A percentile compares a stretch with the other conserved stretches of the same genome.
Evolutionary conservation across 2,797 vertebrate genomes (phyloP).

Genomic region (Brachyrhaphis roseni): DNA sequence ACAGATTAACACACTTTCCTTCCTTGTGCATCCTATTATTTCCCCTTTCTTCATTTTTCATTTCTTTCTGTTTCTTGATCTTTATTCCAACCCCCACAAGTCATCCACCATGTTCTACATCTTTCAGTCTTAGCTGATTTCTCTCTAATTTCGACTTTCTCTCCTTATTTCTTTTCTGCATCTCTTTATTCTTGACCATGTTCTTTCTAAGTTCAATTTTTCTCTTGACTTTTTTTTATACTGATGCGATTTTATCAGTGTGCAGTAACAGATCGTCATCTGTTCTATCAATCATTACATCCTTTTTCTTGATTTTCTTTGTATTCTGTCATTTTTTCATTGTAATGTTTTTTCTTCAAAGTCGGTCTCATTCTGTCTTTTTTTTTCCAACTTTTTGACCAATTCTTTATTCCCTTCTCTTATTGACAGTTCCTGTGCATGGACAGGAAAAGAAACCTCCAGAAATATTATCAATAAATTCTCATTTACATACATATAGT

Average conservation of each 20-base stretch:
- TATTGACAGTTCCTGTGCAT: neutral
- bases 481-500: conserved; percentile 53
- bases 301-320: neutral
- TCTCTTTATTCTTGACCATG: neutral
- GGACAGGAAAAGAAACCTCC: conserved; percentile 24
- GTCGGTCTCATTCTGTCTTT: neutral
- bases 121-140: conserved; percentile 6
- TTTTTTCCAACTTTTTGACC: neutral
- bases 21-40: conserved; percentile 21
- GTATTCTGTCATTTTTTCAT: neutral
- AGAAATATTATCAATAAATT: conserved; percentile 32
- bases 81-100: conserved; percentile 2
- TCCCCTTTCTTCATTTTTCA: conserved; percentile 4
- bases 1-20: conserved; percentile 51
- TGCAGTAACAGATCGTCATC: neutral
- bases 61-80: conserved; percentile 22
- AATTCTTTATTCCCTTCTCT: neutral
- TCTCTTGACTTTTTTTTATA: neutral
- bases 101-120: neutral
- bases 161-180: neutral
- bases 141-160: neutral
- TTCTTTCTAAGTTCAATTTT: neutral
- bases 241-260: neutral
- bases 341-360: neutral
- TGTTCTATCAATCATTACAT: neutral